Base-by-base conservation (phyloP, 2,888 invertebrate genomes). In the Loripinus fragilis region DNA sequence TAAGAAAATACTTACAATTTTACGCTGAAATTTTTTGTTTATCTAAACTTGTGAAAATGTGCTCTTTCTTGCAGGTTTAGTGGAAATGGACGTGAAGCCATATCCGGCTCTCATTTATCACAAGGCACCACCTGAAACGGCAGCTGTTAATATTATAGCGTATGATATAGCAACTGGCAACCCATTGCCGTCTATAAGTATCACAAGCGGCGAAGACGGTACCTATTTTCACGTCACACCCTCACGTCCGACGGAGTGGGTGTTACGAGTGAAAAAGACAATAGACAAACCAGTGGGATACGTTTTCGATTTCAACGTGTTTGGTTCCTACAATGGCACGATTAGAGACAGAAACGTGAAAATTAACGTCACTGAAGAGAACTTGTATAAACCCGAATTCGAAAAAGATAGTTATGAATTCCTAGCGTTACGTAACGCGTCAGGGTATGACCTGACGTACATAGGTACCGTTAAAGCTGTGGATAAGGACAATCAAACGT, bases 41-140 rank as follows among this genome's bases (percentile, higher is more conserved):
- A n/a, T n/a, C n/a, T n/a, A n/a, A n/a, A n/a, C n/a, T n/a, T n/a
- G n/a, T n/a, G n/a, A n/a, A n/a, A n/a, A n/a, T n/a, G n/a, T n/a
- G n/a, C n/a, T 45, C 45, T 45, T 45, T 38, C 38, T 35, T 70
- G 5, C 38, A 70, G 70, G 70, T 72, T 42, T 25, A 64, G 41
- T 41, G 12, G 71, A 83, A 28, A 64, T 87, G 35, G 72, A 64
- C 12, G 86, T 89, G 0, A 81, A 79, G 10, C 87, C 87, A 10
- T 84, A 87, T 45, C 89, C 89, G 10, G 89, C 88, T 12, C 55
- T 86, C 2, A 83, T 90, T 5, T 86, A 88, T 67, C 72, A 83
- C 30, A 77, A 84, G 1, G 89, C 90, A 0, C 83, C 82, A 0
- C 78, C 83, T 0, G 83, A 78, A 12, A 85, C 86, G 1, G 78